Base-by-base conservation (phyloP, 1,140 invertebrate species). In the Papilio aristodemus region DNA sequence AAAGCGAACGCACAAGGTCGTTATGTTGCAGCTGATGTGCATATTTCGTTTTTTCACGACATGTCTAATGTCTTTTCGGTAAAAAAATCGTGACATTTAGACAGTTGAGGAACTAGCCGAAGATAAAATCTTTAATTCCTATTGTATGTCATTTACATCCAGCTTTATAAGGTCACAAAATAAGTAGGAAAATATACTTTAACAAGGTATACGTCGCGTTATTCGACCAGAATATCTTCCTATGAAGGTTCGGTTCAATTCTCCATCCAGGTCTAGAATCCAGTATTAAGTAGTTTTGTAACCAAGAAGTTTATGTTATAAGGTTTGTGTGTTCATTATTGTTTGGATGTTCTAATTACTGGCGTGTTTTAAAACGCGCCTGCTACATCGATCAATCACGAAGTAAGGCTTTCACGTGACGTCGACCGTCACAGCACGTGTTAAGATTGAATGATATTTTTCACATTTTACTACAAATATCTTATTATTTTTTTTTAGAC, bases 1-100 rank as follows among this genome's bases (percentile, higher is more conserved):
- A 32, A 38, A 62, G 59, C 54, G 19, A 27, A 57, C 22, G 36
- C 13, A 17, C 58, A 62, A 62, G 59, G 59, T 32, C 59, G n/a
- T 17, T 19, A 6, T 11, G 36, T 39, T 38, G 36, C 36, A 62
- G 59, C 19, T 36, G 36, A 11, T 59, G 3, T 32, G 57, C 25
- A 32, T 9, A 59, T 6, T 13, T 9, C 22, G 46, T 25, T 5
- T 22, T 54, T 54, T 54, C 9, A 22, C 10, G 19, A 54, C n/a
- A 17, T 7, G 10, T n/a, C n/a, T n/a, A n/a, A 39, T 39, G 3
- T 39, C 10, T 10, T 39, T 4, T 13, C 1, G 38, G 10, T 13
- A 13, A 11, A 39, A 13, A 39, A 32, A 32, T 2, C 27, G 27
- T 6, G 27, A 6, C 27, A 6, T 32, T 2, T 3, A 32, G 27